phyloP scores from a whole-genome alignment of 2,797 vertebrate genomes.

The Rhinophrynus dorsalis region DNA sequence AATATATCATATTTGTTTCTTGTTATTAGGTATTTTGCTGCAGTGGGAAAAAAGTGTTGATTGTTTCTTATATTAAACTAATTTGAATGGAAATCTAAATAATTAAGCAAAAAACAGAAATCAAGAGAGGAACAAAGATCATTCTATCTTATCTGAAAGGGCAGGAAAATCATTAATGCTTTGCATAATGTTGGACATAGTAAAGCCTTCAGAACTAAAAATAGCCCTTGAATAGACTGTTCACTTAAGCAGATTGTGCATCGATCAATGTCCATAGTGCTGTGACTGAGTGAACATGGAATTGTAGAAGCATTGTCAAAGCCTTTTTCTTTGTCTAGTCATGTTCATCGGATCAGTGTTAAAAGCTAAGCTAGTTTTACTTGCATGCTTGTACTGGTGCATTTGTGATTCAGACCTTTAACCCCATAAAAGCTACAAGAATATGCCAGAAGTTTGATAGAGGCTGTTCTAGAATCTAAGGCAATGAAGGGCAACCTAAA shows the following conservation, averaged over 20 bases:
- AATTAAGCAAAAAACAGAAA: not conserved
- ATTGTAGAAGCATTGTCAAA: conserved; percentile 13
- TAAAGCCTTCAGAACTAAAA: conserved; percentile 16
- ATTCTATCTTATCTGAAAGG: conserved; percentile 1
- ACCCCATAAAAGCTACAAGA: no score
- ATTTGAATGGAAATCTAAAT: conserved; percentile 3
- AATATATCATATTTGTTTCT: not conserved
- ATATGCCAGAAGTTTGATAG: no score
- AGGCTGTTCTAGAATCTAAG: no score
- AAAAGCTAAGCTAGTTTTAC: not conserved
- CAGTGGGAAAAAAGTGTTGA: not conserved
- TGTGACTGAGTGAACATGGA: conserved; percentile 20
- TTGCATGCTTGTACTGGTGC: not conserved
- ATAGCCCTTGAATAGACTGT: conserved; percentile 22
- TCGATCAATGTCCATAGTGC: conserved; percentile 10
- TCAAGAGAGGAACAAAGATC: not conserved
- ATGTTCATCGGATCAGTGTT: not conserved
- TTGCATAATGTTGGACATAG: conserved; percentile 19
- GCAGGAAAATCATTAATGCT: conserved; percentile 15
- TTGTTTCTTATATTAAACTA: not conserved
- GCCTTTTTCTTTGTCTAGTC: not conserved
- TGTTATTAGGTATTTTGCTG: not conserved
- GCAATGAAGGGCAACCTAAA: no score
- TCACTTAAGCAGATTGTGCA: conserved; percentile 17
- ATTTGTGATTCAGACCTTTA: not conserved